Evolutionary conservation across 2,797 vertebrate genomes (phyloP), one percentile per base, ranked within the genome.

Genomic region (Glossophaga mutica): DNA sequence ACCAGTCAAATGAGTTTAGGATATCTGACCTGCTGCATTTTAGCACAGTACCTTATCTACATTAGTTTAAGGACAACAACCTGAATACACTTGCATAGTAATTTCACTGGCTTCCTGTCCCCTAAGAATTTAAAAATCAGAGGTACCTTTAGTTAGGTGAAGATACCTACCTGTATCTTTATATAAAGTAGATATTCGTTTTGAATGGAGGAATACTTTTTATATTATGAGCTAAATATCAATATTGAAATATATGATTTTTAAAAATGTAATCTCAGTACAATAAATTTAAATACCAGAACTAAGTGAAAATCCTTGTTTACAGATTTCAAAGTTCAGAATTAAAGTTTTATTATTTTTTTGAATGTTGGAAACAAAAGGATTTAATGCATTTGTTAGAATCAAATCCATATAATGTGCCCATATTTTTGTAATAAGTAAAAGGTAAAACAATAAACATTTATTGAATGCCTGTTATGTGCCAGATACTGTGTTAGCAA

Each of bases 371-470:
- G 67, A 52, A 78, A 82, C 62, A 77, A 86, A 94, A 84, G 16
- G 65, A 15, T 65, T 67, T 87, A 76, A 88, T 73, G 34, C 6
- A 19, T 90, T 89, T 89, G 16, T 96, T 97, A 79, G 65, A 87
- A 57, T 85, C 65, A 88, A 74, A 65, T 91, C 34, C 78, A 29
- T 37, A 76, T 34, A 67, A 65, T 76, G 12, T 71, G 7, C 39
- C 57, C 78, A 48, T 81, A 48, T 71, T 90, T 92, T 68, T 92
- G 12, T 87, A 83, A 42, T 67, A 88, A 83, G 26, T 29, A 74
- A 37, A 87, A 87, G 46, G 21, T 84, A 79, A 84, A 91, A 68
- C 32, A 70, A 16, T 77, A 68, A 65, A 22, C 44, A 39, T 84
- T 79, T 62, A 74, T 37, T 82, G 62, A 92, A 68, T 77, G 14